A percentile compares a stretch with the other conserved stretches of the same genome.
Conservation (phyloP, 2,797 vertebrate species). For the Danio aesculapii region DNA sequence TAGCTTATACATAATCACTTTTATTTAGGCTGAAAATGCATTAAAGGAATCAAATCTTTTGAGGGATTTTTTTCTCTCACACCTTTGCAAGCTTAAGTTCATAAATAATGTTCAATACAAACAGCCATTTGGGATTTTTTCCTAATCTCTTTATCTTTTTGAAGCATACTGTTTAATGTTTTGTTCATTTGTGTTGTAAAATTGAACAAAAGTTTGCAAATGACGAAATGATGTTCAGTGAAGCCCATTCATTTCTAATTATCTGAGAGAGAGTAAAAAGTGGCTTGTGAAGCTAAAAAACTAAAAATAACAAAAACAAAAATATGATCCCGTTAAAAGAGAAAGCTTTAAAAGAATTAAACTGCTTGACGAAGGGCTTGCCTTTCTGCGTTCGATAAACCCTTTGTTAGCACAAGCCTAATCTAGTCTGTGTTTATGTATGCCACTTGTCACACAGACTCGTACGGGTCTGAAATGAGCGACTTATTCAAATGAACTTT, state of each 20-base stretch:
- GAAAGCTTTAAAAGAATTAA: slow-evolving; percentile 64
- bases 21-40: neutral
- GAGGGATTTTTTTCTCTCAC: neutral
- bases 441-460: slow-evolving; percentile 60
- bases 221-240: too few relatives aligned
- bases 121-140: too few relatives aligned
- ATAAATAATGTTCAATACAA: neutral
- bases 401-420: slow-evolving; percentile 67
- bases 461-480: slow-evolving; percentile 59
- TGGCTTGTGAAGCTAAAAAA: neutral
- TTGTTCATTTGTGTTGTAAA: too few relatives aligned
- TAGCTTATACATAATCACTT: neutral
- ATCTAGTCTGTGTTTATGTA: slow-evolving; percentile 65
- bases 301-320: neutral
- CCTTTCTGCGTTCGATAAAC: slow-evolving; percentile 68
- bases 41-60: neutral
- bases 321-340: slow-evolving; percentile 53
- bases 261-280: neutral
- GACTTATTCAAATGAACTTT: slow-evolving; percentile 65
- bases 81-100: too few relatives aligned
- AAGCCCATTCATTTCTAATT: neutral
- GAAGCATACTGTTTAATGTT: too few relatives aligned
- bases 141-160: too few relatives aligned
- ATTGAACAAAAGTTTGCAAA: too few relatives aligned
- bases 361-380: slow-evolving; percentile 62